Percentiles rank a stretch among this genome's conserved stretches.
These are phyloP conservation scores for Vesta saturnalis DNA, from an alignment of 2,888 invertebrate genomes.

Conservation along the genomic window DNA sequence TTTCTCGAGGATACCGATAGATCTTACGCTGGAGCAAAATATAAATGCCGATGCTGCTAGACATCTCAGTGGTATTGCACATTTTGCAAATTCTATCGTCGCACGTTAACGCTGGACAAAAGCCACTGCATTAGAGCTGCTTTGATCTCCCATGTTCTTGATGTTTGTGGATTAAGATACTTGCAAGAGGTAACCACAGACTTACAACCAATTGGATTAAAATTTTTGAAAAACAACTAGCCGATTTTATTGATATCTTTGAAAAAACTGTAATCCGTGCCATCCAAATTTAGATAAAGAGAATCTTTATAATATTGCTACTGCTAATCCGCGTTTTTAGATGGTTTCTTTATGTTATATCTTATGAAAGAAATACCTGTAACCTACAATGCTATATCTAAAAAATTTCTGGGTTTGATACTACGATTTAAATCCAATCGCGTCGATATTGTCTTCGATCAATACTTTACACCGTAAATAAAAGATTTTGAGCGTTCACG, in stretches of 20 bases:
- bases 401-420: constrained; percentile 34
- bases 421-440: constrained; percentile 35
- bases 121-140: constrained; percentile 8
- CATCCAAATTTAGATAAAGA: too few relatives aligned
- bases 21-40: too few relatives aligned
- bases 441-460: constrained; percentile 45
- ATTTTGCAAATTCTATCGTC: too few relatives aligned
- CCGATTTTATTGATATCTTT: neutral
- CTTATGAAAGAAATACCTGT: constrained; percentile 42
- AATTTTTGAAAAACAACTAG: neutral
- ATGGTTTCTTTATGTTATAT: constrained; percentile 48
- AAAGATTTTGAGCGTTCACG: constrained; percentile 42
- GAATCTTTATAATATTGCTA: too few relatives aligned
- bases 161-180: constrained; percentile 1
- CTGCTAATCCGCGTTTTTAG: constrained; percentile 43
- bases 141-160: neutral
- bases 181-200: neutral
- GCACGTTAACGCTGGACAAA: too few relatives aligned
- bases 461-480: constrained; percentile 21
- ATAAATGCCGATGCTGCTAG: too few relatives aligned
- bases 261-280: constrained; percentile 21
- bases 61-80: too few relatives aligned
- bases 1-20: too few relatives aligned
- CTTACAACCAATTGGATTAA: neutral
- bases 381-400: constrained; percentile 42